Base-by-base conservation (phyloP, 2,888 invertebrate genomes). In the Pollenia griseotomentosa region DNA sequence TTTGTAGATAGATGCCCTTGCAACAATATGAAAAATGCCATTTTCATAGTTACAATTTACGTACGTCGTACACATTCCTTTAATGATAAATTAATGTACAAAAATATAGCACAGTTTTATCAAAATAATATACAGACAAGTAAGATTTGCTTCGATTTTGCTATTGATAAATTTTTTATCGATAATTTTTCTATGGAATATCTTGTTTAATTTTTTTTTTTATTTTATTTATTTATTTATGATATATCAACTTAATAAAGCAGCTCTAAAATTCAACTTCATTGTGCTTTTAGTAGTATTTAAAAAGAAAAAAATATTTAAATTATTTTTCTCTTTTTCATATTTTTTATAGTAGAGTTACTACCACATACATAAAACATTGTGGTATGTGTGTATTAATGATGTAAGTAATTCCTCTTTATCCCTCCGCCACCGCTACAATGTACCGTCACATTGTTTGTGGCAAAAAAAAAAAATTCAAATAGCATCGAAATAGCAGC, bases 331-430 rank as follows among this genome's bases (percentile, higher is more conserved):
- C 12, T 48, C 19, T 59, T 48, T 19, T 33, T 16, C 16, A 51
- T 53, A 33, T 65, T 65, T 78, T 46, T 61, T 33, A 78, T 59
- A 11, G 33, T 6, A 33, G 33, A 33, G 33, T 14, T 44, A 53
- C 16, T 61, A 44, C 65, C 73, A 53, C 79, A 68, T 55, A 40
- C 74, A 57, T 63, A 16, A 61, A 78, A 61, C 68, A 83, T 83
- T 83, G 83, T 75, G 83, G 78, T 51, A 81, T 81, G 61, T 74
- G 73, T 82, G 59, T 83, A 83, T 70, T 83, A 79, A 83, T 83
- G 83, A 79, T 83, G 79, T 74, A 61, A 83, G 74, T 70, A 78
- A 79, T 74, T 73, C 57, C 59, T 59, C 33, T 79, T 16, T 73
- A 66, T 44, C 14, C 73, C 53, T 51, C 78, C 65, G 57, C 57